Percentiles rank a stretch among this genome's conserved stretches.
These are phyloP conservation scores for Eolophus roseicapilla DNA, from an alignment of 2,113 vertebrate genomes.

Conservation along the genomic window DNA sequence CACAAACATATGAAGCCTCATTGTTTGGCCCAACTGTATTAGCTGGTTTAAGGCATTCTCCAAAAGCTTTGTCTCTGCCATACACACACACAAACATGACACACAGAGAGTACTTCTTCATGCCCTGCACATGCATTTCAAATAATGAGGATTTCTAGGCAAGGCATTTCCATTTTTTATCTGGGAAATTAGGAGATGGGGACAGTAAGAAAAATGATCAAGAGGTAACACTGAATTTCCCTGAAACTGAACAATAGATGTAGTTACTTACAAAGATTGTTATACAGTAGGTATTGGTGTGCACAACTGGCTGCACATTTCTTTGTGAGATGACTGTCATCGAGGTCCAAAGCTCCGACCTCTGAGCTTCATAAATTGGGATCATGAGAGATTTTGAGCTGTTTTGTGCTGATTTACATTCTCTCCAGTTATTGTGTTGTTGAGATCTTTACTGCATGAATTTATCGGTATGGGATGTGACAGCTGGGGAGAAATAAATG, in stretches of 20 bases:
- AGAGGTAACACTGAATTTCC: not conserved
- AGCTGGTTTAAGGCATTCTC: not conserved
- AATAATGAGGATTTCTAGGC: not conserved
- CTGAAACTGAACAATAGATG: not conserved
- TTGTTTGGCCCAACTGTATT: not conserved
- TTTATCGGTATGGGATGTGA: not conserved
- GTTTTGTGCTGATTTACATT: conserved; percentile 11
- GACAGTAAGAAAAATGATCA: not conserved
- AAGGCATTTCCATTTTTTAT: not conserved
- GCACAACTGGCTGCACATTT: not conserved
- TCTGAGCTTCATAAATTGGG: not conserved
- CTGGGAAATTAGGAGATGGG: not conserved
- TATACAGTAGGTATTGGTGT: not conserved
- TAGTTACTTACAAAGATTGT: not conserved
- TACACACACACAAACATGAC: not conserved
- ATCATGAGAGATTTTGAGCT: not conserved
- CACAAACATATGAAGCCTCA: not conserved
- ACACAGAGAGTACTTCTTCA: not conserved
- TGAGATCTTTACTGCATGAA: not conserved
- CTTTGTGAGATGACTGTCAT: not conserved
- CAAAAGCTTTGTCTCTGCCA: not conserved
- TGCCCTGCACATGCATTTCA: not conserved
- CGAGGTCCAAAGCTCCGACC: not conserved
- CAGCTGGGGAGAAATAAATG: not conserved
- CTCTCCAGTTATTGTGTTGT: not conserved